phyloP scores from a whole-genome alignment of 1,140 invertebrate genomes.

The Anastrepha ludens region DNA sequence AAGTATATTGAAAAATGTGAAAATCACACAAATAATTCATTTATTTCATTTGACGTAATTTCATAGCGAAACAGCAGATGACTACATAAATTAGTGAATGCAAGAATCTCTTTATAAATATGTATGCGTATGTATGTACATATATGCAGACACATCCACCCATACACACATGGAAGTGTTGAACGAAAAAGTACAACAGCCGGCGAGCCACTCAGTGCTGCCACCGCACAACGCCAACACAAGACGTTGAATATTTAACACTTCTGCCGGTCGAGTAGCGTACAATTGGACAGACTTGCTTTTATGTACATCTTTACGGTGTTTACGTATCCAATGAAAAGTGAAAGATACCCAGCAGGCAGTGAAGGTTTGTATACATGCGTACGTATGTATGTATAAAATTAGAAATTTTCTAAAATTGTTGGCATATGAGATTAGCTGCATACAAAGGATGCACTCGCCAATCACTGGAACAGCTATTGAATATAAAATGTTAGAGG shows the following conservation, averaged over 20 bases:
- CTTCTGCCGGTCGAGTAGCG: background rate
- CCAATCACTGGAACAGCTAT: too few species aligned
- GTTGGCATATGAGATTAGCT: too few species aligned
- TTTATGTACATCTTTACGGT: background rate
- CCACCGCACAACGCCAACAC: slow-evolving; percentile 33
- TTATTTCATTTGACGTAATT: background rate
- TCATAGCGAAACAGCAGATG: background rate
- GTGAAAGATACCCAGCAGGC: background rate
- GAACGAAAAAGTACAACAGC: background rate
- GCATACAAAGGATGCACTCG: too few species aligned
- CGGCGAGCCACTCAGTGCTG: background rate
- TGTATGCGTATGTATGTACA: background rate
- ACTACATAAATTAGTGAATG: background rate
- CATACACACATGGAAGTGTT: background rate
- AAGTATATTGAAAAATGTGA: background rate
- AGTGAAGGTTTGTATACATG: background rate
- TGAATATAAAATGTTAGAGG: too few species aligned
- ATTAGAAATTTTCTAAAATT: too few species aligned
- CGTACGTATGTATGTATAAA: too few species aligned
- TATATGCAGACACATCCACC: background rate
- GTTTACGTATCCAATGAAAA: background rate
- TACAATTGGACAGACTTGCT: background rate
- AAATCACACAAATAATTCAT: background rate
- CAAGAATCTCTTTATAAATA: background rate
- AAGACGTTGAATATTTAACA: slow-evolving; percentile 1